Evolutionary conservation across 2,888 invertebrate genomes (phyloP).

Genomic region (Ceriagrion tenellum): DNA sequence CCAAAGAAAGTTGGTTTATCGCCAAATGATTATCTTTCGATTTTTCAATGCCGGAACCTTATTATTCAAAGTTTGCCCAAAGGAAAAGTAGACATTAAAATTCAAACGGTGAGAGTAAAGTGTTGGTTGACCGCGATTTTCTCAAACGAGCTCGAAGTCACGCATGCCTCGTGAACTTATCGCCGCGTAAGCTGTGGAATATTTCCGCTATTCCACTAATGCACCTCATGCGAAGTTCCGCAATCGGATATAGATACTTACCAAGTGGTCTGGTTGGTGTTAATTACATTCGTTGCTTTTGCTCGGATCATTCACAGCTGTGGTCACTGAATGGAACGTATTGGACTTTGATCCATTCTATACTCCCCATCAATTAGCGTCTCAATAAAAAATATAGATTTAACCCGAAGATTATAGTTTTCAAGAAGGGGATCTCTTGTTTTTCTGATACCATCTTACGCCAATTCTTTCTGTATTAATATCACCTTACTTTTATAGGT

Average conservation of each 20-base stretch:
- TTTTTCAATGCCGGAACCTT: background rate
- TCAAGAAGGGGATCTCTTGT: background rate
- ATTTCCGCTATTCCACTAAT: background rate
- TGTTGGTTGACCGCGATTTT: background rate
- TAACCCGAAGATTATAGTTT: background rate
- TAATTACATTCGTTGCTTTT: background rate
- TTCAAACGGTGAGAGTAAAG: background rate
- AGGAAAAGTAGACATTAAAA: background rate
- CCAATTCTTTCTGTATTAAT: background rate
- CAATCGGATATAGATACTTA: background rate
- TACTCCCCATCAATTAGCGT: background rate
- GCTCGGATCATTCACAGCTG: background rate
- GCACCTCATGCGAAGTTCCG: background rate
- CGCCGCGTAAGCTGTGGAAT: background rate
- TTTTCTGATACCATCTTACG: background rate
- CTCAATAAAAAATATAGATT: background rate
- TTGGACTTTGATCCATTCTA: background rate
- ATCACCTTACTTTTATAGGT: too few relatives aligned
- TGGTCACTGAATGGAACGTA: background rate
- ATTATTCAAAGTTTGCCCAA: background rate
- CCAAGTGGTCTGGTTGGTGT: background rate
- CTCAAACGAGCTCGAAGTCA: background rate
- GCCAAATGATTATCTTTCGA: too few relatives aligned
- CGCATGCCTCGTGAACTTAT: background rate
- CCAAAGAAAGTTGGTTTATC: too few relatives aligned